These are phyloP conservation scores for Noturus placidus DNA, from an alignment of 2,113 vertebrate genomes.

Conservation along the genomic window DNA sequence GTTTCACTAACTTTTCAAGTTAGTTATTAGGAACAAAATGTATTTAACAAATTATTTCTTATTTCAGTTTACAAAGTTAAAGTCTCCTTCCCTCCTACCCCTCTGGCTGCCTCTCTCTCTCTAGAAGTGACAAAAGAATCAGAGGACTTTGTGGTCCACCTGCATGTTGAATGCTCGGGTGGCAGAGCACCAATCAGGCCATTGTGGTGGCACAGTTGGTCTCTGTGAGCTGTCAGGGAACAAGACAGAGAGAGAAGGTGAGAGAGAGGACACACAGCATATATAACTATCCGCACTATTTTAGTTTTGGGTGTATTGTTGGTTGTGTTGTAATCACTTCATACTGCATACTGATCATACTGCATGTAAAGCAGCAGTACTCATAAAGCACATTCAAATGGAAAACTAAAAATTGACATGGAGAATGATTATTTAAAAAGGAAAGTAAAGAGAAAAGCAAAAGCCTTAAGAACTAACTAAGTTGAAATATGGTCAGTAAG, in stretches of 20 bases:
- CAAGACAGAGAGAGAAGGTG: neutral
- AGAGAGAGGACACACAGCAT: neutral
- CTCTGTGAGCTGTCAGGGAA: conserved; percentile 95
- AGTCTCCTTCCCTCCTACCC: conserved; percentile 43
- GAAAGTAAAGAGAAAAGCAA: neutral
- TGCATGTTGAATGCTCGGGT: conserved; percentile 95
- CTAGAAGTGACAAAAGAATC: conserved; percentile 92
- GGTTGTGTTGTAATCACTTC: neutral
- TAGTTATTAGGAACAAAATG: neutral
- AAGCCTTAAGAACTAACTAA: neutral
- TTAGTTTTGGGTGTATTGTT: neutral
- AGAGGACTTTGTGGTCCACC: conserved; percentile 99
- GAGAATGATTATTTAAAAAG: neutral
- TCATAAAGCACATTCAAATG: neutral
- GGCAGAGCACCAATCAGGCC: conserved; percentile 97
- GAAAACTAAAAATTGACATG: neutral
- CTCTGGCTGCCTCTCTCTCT: conserved; percentile 59
- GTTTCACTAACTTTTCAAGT: neutral
- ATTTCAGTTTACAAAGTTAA: neutral
- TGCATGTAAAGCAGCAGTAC: neutral
- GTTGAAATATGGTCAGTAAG: neutral
- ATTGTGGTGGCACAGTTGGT: conserved; percentile 89
- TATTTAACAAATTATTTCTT: neutral
- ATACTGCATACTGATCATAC: neutral
- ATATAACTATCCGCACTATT: neutral